phyloP scores from a whole-genome alignment of 2,888 invertebrate species.

The Platerodrilus igneus region DNA sequence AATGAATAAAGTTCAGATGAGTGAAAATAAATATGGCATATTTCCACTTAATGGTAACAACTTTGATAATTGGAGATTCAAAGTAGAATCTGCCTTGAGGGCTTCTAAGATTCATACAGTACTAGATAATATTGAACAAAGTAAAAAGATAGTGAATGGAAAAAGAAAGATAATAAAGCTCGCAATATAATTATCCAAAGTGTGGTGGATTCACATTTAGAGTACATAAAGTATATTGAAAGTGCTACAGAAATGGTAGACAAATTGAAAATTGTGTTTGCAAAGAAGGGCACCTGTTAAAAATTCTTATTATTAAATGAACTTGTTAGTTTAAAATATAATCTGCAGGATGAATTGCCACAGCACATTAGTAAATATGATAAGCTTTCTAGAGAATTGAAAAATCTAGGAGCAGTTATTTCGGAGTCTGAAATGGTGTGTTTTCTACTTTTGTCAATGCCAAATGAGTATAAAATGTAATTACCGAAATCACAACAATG shows the following conservation, averaged over 20 bases:
- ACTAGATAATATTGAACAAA: neutral
- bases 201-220: constrained; percentile 6
- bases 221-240: constrained; percentile 4
- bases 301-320: constrained; percentile 8
- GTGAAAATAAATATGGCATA: constrained; percentile 8
- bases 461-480: constrained; percentile 23
- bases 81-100: neutral
- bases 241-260: neutral
- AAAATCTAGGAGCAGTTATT: constrained; percentile 37
- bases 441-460: constrained; percentile 28
- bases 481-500: constrained; percentile 27
- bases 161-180: constrained; percentile 4
- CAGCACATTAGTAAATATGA: constrained; percentile 38
- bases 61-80: constrained; percentile 8
- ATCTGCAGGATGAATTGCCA: neutral
- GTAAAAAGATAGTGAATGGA: neutral
- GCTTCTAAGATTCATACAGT: no score
- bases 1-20: no score
- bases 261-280: constrained; percentile 1
- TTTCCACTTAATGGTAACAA: constrained; percentile 5
- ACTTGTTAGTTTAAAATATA: constrained; percentile 3
- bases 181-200: constrained; percentile 1
- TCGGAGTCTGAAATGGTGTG: constrained; percentile 39
- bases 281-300: constrained; percentile 4
- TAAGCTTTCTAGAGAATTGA: constrained; percentile 36